Evolutionary conservation across 2,113 vertebrate species (phyloP), one percentile per base, ranked within the genome.

Genomic region (Phasianus colchicus): DNA sequence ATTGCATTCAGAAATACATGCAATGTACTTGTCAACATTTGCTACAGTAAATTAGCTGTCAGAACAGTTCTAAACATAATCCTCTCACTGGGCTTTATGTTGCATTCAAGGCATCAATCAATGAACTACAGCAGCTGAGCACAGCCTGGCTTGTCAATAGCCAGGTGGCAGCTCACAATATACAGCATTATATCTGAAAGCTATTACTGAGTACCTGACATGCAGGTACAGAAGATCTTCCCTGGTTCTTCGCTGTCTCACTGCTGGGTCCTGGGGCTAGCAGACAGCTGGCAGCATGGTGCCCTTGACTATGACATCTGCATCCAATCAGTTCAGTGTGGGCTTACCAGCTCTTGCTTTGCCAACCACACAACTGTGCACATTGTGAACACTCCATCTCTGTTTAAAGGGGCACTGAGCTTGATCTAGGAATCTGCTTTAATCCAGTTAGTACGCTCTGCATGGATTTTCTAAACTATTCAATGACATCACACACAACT

Each of bases 401-500:
- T 22, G 5, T 72, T 72, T 67, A 64, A 79, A 83, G 71, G 4
- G 7, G 29, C 6, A 10, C 63, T 60, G 24, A 83, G 11, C 14
- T 27, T 67, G 25, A 75, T 2, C 5, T 25, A 52, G 10, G 21
- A 54, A 12, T 48, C n/a, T 43, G 9, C 7, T 67, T 74, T 69
- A 43, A 30, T 27, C 10, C 5, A 25, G 27, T 57, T 34, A 57
- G 34, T 58, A 38, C 18, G 9, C 11, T 48, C 17, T 36, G 29
- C 36, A 20, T 70, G n/a, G 34, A 47, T 47, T 71, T 16, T 16
- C 14, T 54, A 38, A 34, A 25, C 18, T 29, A 25, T 52, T 24
- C 11, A 61, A 18, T 42, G 50, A 57, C 3, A 63, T 11, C 5
- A 74, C 0, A 0, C 29, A 14, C 5, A 2, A 32, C n/a, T 40